Conservation (phyloP, 2,888 invertebrate genomes). For the Epirrhoe alternata region DNA sequence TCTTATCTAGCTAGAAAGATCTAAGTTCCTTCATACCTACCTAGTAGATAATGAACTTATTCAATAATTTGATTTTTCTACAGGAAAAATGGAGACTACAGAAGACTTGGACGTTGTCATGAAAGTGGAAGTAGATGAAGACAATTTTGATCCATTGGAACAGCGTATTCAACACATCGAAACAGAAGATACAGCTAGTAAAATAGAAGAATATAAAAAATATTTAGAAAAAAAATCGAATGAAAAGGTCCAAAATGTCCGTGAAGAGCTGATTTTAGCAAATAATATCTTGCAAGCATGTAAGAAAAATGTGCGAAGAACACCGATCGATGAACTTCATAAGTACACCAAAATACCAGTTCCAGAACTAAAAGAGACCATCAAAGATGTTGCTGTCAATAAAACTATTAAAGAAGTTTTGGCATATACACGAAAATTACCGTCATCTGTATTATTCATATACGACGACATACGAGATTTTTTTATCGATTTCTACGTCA, state of each 20-base stretch:
- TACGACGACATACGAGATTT: slow-evolving; percentile 29
- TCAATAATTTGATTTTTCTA: neutral
- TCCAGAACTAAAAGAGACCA: slow-evolving; percentile 6
- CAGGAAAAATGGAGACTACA: slow-evolving; percentile 13
- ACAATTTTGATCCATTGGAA: neutral
- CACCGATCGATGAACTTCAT: neutral
- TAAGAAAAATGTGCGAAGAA: neutral
- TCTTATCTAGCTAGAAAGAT: no score
- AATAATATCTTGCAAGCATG: slow-evolving; percentile 11
- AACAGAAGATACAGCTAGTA: neutral
- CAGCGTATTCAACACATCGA: neutral
- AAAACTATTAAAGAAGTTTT: slow-evolving; percentile 29
- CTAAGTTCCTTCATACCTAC: neutral
- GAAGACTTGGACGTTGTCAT: slow-evolving; percentile 10
- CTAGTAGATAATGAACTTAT: neutral
- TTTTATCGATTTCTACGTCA: slow-evolving; percentile 27
- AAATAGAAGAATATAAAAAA: neutral
- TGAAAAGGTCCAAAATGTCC: neutral
- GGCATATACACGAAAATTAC: slow-evolving; percentile 20
- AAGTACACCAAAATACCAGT: slow-evolving; percentile 11
- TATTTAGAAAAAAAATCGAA: neutral
- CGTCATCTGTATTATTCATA: neutral
- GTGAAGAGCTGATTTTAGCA: slow-evolving; percentile 7
- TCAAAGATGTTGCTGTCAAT: neutral
- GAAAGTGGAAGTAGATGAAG: neutral